Conservation (phyloP, 1,140 invertebrate genomes). For the Chironomus tepperi region DNA sequence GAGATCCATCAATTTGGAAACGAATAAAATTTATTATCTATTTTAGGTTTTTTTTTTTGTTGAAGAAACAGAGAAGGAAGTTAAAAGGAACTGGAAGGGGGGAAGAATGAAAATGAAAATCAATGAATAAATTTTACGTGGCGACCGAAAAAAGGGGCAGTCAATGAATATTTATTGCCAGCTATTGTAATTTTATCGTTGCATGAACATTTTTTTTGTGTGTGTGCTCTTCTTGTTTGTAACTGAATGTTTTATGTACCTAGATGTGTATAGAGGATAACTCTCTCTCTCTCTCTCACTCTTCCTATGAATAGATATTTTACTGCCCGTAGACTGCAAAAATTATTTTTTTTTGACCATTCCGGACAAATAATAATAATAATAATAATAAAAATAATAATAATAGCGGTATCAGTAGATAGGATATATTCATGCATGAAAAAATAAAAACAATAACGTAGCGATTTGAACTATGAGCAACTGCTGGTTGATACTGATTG, state of each 20-base stretch:
- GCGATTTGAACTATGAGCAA: not conserved
- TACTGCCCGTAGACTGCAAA: not conserved
- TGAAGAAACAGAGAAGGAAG: not conserved
- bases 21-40: slow-evolving; percentile 10
- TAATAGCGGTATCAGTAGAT: too few species aligned
- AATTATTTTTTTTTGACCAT: not conserved
- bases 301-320: not conserved
- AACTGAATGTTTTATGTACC: not conserved
- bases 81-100: not conserved
- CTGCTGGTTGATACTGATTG: not conserved
- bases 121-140: slow-evolving; percentile 14
- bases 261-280: not conserved
- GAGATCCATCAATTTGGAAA: slow-evolving; percentile 8
- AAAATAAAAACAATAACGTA: too few species aligned
- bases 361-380: not conserved
- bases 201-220: slow-evolving; percentile 10
- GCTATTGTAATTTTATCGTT: slow-evolving; percentile 14
- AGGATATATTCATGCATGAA: too few species aligned
- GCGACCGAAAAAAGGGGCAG: slow-evolving; percentile 2
- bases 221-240: not conserved
- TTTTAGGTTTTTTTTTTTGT: not conserved
- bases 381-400: too few species aligned
- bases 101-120: not conserved
- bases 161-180: slow-evolving; percentile 9
- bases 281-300: too few species aligned